Evolutionary conservation across 2,113 vertebrate species (phyloP).

Genomic region (Ammodytes marinus): DNA sequence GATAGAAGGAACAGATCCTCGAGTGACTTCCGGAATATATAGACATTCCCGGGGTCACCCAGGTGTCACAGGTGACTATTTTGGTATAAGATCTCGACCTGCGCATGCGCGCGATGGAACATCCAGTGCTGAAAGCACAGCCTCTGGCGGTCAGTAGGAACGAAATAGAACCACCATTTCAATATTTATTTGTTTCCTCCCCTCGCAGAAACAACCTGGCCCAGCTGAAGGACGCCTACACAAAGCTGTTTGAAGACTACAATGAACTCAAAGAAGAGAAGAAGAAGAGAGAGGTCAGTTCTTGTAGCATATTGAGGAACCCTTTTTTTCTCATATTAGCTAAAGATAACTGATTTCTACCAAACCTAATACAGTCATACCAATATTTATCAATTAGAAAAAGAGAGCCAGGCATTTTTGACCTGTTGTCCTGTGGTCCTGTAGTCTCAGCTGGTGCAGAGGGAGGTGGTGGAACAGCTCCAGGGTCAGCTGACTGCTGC

Average conservation of each 20-base stretch:
- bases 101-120: no score
- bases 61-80: no score
- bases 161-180: no score
- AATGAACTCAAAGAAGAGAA: conserved; percentile 87
- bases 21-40: no score
- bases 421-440: conserved; percentile 13
- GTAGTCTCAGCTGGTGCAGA: conserved; percentile 69
- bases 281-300: conserved; percentile 89
- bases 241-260: conserved; percentile 91
- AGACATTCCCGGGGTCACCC: no score
- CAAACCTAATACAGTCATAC: not conserved
- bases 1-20: no score
- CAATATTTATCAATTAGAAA: not conserved
- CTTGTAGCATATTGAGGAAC: not conserved
- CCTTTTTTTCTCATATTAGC: no score
- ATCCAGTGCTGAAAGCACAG: no score
- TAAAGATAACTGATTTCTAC: not conserved
- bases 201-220: conserved; percentile 85
- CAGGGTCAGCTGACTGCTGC: conserved; percentile 86
- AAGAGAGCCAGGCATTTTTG: not conserved
- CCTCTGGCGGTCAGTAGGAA: no score
- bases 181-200: not conserved
- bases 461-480: conserved; percentile 82
- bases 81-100: no score
- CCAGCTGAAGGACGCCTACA: conserved; percentile 90